Percentiles rank a stretch among this genome's conserved stretches.
Conservation (phyloP, 2,113 vertebrate genomes). For the Prionailurus viverrinus region DNA sequence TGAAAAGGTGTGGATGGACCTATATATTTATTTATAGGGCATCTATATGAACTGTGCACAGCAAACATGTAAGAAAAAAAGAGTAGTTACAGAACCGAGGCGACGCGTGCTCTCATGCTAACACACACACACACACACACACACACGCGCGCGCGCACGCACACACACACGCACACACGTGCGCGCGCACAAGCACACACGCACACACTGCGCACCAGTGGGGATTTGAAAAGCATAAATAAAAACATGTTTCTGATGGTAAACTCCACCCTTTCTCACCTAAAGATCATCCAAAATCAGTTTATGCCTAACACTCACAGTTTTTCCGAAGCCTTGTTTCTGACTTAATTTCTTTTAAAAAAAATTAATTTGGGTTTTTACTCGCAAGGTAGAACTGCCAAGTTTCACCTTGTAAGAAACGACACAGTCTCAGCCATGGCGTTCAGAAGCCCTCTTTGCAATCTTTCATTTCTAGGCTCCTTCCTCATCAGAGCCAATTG, state of each 20-base stretch:
- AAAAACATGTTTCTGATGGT: slow-evolving; percentile 81
- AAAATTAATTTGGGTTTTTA: slow-evolving; percentile 84
- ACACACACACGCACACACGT: background rate
- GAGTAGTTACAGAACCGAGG: slow-evolving; percentile 60
- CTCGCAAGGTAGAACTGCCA: slow-evolving; percentile 83
- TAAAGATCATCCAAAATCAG: slow-evolving; percentile 85
- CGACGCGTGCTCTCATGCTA: background rate
- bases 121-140: background rate
- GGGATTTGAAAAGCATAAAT: slow-evolving; percentile 75
- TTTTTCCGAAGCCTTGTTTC: slow-evolving; percentile 82
- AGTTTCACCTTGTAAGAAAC: slow-evolving; percentile 82
- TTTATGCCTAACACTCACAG: slow-evolving; percentile 81
- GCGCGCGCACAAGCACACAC: background rate
- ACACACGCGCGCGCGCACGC: background rate
- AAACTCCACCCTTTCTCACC: slow-evolving; percentile 77
- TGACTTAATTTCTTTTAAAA: slow-evolving; percentile 83
- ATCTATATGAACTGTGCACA: slow-evolving; percentile 63
- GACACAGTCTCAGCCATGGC: slow-evolving; percentile 73
- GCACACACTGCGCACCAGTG: slow-evolving; percentile 65
- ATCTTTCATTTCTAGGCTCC: slow-evolving; percentile 61
- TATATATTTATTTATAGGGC: slow-evolving; percentile 63
- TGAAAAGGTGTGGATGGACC: slow-evolving; percentile 77
- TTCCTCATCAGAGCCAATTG: slow-evolving; percentile 73
- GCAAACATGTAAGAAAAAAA: slow-evolving; percentile 56
- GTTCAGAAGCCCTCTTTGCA: slow-evolving; percentile 73